Evolutionary conservation across 2,888 invertebrate genomes (phyloP).

Genomic region (Apeira syringaria): DNA sequence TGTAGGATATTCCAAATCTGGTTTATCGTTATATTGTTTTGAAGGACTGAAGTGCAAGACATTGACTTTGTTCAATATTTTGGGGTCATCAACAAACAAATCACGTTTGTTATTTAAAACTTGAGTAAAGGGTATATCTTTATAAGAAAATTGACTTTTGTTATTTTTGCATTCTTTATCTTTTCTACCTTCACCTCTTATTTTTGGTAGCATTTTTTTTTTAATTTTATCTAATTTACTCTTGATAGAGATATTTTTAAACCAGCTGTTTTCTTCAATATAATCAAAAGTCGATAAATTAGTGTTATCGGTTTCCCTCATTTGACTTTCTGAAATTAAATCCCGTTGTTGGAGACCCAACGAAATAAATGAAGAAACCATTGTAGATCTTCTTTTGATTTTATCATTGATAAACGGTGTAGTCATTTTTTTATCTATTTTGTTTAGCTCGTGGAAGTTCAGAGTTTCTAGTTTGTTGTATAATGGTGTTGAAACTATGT

Average conservation of each 20-base stretch:
- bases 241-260: not conserved
- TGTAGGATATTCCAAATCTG: not conserved
- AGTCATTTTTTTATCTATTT: too few species aligned
- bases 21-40: not conserved
- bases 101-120: not conserved
- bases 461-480: too few species aligned
- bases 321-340: slow-evolving; percentile 10
- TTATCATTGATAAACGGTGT: too few species aligned
- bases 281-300: slow-evolving; percentile 7
- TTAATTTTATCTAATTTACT: not conserved
- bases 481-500: too few species aligned
- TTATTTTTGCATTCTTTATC: too few species aligned
- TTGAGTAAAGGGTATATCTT: too few species aligned
- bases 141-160: too few species aligned
- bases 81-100: not conserved
- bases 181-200: not conserved
- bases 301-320: slow-evolving; percentile 2
- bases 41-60: not conserved
- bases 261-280: slow-evolving; percentile 4
- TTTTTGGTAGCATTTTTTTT: not conserved
- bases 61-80: not conserved
- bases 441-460: too few species aligned
- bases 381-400: too few species aligned
- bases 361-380: too few species aligned
- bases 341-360: not conserved